These are phyloP conservation scores for Dolomedes plantarius DNA, from an alignment of 2,888 invertebrate species.

Conservation along the genomic window DNA sequence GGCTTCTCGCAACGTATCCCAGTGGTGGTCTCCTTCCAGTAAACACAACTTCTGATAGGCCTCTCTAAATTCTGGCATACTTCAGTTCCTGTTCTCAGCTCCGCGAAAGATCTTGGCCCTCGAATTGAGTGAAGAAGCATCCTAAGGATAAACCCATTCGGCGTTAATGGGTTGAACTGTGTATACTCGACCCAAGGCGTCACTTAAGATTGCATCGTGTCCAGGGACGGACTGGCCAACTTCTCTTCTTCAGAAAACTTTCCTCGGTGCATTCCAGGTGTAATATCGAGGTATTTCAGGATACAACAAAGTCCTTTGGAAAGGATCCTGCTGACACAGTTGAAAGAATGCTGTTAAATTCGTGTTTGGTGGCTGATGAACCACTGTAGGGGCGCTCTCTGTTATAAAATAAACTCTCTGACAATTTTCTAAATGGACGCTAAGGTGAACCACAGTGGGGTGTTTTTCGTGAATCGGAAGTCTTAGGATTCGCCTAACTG, in stretches of 20 bases:
- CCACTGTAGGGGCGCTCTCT: not conserved
- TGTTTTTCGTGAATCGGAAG: too few species aligned
- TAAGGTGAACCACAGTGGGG: not conserved
- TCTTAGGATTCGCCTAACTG: too few species aligned
- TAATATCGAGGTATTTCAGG: slow-evolving; percentile 27
- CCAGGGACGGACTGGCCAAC: not conserved
- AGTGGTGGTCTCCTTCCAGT: too few species aligned
- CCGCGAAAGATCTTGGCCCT: too few species aligned
- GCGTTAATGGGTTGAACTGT: slow-evolving; percentile 12
- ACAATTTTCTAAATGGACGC: slow-evolving; percentile 25
- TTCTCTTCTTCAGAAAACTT: slow-evolving; percentile 4
- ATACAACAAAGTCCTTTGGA: too few species aligned
- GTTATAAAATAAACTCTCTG: slow-evolving; percentile 15
- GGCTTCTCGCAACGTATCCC: too few species aligned
- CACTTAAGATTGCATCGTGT: not conserved
- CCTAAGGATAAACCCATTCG: slow-evolving; percentile 18
- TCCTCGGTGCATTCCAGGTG: not conserved
- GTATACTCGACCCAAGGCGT: slow-evolving; percentile 32
- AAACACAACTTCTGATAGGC: too few species aligned
- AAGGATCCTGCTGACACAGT: not conserved
- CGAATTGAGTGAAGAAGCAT: too few species aligned
- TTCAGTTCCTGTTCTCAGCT: too few species aligned
- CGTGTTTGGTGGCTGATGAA: not conserved
- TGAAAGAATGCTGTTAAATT: not conserved
- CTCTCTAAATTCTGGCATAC: too few species aligned